These are phyloP conservation scores for Ochlodes sylvanus DNA, from an alignment of 2,888 invertebrate genomes.

Conservation along the genomic window DNA sequence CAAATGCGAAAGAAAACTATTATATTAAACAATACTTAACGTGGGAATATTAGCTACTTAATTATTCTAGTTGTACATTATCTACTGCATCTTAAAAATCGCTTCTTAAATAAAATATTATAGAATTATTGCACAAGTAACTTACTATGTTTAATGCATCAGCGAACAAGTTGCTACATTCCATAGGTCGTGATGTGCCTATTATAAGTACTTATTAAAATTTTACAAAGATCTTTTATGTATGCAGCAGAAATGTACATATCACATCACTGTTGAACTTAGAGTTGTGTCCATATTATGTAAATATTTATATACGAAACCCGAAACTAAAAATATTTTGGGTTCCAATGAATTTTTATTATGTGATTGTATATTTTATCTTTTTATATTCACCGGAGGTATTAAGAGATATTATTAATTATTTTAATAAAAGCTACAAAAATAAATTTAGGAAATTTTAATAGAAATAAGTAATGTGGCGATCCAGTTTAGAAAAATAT, in stretches of 20 bases:
- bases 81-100: constrained; percentile 9
- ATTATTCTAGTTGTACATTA: background rate
- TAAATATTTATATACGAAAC: constrained; percentile 42
- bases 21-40: background rate
- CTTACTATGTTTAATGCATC: constrained; percentile 10
- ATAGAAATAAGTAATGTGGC: constrained; percentile 29
- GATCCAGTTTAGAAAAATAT: constrained; percentile 44
- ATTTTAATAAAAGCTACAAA: constrained; percentile 32
- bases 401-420: constrained; percentile 34
- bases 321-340: constrained; percentile 26
- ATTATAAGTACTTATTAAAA: constrained; percentile 15
- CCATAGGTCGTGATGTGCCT: constrained; percentile 53
- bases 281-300: constrained; percentile 39
- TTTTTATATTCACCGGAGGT: constrained; percentile 36
- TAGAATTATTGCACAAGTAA: constrained; percentile 3
- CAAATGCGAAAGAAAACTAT: background rate
- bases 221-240: constrained; percentile 22
- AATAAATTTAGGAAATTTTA: constrained; percentile 32
- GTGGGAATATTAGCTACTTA: constrained; percentile 3
- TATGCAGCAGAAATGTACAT: constrained; percentile 51
- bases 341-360: constrained; percentile 32
- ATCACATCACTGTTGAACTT: constrained; percentile 46
- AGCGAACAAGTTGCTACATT: constrained; percentile 58
- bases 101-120: constrained; percentile 9
- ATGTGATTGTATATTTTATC: constrained; percentile 42